Evolutionary conservation across 1,140 invertebrate genomes (phyloP), one percentile per base, ranked within the genome.

Genomic region (Harpegnathos saltator): DNA sequence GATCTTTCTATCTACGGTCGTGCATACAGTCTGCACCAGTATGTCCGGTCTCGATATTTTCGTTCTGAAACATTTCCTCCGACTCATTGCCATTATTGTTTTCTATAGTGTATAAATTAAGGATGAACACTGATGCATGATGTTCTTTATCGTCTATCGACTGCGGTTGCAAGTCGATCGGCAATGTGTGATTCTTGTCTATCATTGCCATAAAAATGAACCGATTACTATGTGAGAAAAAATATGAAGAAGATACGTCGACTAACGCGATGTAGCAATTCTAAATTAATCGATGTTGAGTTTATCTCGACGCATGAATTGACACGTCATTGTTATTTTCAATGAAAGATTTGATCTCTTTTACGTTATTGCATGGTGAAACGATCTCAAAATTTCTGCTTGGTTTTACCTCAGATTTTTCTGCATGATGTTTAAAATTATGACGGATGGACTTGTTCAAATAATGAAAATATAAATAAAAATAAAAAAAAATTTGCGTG

Each of bases 91-190:
- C 89, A 0, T 90, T 91, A 11, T 38, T n/a, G 52, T 94, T 94
- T 78, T n/a, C n/a, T n/a, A 94, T 77, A 1, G 91, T 93, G 38
- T 85, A 94, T 17, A 94, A 61, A 84, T 94, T 94, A 26, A 94
- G 90, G 3, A 94, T 33, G 74, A 92, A 94, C 0, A 94, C 38
- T 5, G 91, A 81, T 9, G 85, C 88, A 17, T 83, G 66, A 0
- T 52, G 84, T 3, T 83, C 74, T 1, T 74, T 69, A n/a, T n/a
- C n/a, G 0, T 87, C 69, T 66, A 65, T 17, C 22, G 92, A 83
- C 2, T 91, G 92, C 24, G 93, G 93, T 50, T 54, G 15, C 50
- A 93, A 73, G 0, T 94, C 93, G 0, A 91, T 93, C 12, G 93
- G 72, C 24, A 92, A 86, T 3, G 91, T 92, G 74, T 14, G 12